These are phyloP conservation scores for Ptychodera flava DNA, from an alignment of 35 echinoderm and acorn worm genomes.

Conservation along the genomic window DNA sequence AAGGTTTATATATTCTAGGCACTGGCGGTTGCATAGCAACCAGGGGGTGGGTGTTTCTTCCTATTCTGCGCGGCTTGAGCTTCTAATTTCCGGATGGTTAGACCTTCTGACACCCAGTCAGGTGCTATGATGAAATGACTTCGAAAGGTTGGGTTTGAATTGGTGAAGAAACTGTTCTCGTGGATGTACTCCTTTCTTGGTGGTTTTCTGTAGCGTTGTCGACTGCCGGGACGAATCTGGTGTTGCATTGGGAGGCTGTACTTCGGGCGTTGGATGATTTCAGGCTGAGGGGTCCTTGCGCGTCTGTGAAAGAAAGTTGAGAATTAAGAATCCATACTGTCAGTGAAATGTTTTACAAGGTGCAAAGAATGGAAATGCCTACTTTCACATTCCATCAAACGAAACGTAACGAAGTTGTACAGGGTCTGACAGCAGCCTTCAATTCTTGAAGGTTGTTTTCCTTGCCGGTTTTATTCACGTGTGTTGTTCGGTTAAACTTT, in stretches of 20 bases:
- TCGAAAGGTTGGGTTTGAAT: conserved; percentile 12
- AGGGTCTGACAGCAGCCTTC: too few species aligned
- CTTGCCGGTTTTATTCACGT: too few species aligned
- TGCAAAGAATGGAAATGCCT: too few species aligned
- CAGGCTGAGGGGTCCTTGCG: neutral
- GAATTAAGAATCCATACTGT: too few species aligned
- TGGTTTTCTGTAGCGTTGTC: neutral
- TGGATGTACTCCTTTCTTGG: conserved; percentile 30
- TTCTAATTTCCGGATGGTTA: conserved; percentile 21
- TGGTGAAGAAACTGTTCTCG: conserved; percentile 59
- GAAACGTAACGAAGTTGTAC: too few species aligned
- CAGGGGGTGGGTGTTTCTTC: neutral
- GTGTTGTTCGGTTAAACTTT: too few species aligned
- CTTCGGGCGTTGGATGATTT: neutral
- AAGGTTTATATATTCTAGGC: neutral
- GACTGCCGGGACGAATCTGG: neutral
- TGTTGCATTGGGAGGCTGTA: neutral
- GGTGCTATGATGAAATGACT: conserved; percentile 64
- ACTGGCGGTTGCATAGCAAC: neutral
- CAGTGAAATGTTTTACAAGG: too few species aligned
- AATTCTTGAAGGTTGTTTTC: too few species aligned
- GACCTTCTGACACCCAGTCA: conserved; percentile 66
- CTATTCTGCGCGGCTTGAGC: conserved; percentile 6
- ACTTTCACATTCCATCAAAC: too few species aligned
- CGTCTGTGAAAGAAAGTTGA: neutral